Percentiles rank a stretch among this genome's conserved stretches.
Evolutionary conservation across 2,113 vertebrate genomes (phyloP).

Genomic region (Hemiscyllium ocellatum): DNA sequence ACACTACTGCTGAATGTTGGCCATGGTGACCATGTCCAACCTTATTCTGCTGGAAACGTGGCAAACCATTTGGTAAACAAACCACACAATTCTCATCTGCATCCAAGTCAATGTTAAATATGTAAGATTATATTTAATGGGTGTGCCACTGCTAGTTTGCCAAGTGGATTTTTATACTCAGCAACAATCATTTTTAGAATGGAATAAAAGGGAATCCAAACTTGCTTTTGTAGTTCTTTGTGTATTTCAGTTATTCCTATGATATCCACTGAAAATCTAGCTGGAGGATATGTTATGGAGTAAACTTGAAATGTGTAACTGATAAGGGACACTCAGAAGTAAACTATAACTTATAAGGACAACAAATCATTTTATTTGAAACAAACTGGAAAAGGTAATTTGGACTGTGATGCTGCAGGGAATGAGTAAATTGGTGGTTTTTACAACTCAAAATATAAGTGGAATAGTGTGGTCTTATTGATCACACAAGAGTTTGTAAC

Average conservation of each 20-base stretch:
- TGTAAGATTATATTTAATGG: background rate
- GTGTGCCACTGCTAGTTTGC: background rate
- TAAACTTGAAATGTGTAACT: background rate
- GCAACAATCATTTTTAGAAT: background rate
- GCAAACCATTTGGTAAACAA: background rate
- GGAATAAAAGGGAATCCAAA: background rate
- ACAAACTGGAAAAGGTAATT: too few species aligned
- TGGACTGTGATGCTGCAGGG: too few species aligned
- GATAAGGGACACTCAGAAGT: background rate
- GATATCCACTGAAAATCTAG: background rate
- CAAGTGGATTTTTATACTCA: background rate
- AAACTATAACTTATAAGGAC: background rate
- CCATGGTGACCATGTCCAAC: background rate
- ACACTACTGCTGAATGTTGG: background rate
- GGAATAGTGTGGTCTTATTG: too few species aligned
- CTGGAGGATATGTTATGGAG: background rate
- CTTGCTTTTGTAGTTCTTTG: background rate
- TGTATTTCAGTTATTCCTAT: background rate
- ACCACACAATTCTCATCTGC: background rate
- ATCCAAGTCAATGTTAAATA: background rate
- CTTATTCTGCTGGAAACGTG: background rate
- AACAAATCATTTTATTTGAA: too few species aligned
- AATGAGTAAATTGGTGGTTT: too few species aligned
- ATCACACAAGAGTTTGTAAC: too few species aligned
- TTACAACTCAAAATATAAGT: too few species aligned